Evolutionary conservation across 2,113 vertebrate species (phyloP), one percentile per base, ranked within the genome.

Genomic region (Balaeniceps rex): DNA sequence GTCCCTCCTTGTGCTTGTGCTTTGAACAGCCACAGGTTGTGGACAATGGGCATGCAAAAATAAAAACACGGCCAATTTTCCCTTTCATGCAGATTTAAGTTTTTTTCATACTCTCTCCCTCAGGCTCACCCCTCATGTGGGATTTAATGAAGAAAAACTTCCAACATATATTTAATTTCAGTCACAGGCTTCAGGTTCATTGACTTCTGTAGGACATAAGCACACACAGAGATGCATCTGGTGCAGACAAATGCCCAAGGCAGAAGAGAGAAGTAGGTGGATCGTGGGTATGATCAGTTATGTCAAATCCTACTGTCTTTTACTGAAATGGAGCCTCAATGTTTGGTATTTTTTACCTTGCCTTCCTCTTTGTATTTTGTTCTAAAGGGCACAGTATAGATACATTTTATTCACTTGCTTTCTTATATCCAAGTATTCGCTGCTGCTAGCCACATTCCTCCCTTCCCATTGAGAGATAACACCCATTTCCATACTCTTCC

Each of bases 401-500:
- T 44, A 57, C 2, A 29, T 83, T 86, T 75, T 87, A 72, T 17
- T 91, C 34, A 36, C 9, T 29, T 31, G 34, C 9, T 71, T 81
- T 94, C 31, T 54, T 69, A 52, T 36, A 87, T 83, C 44, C 70
- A 92, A 92, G 34, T 83, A 57, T 91, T 94, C 89, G 61, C 42
- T 93, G 51, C 92, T 94, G 49, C 64, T 91, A 88, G 49, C 26
- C 44, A 71, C 83, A 88, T 97, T 96, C 91, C 66, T 96, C 19
- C 75, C 72, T 84, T 94, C 57, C 91, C 87, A 68, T 44, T 96
- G 97, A 93, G 95, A 94, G 88, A 91, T 91, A 90, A 87, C 82
- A 94, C 87, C 75, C 87, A 95, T 72, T 96, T 94, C 84, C 89
- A 88, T 46, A 63, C 22, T 84, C 58, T 77, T 91, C 38, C 72